phyloP scores from a whole-genome alignment of 2,888 invertebrate species.

The Graphium colonna region DNA sequence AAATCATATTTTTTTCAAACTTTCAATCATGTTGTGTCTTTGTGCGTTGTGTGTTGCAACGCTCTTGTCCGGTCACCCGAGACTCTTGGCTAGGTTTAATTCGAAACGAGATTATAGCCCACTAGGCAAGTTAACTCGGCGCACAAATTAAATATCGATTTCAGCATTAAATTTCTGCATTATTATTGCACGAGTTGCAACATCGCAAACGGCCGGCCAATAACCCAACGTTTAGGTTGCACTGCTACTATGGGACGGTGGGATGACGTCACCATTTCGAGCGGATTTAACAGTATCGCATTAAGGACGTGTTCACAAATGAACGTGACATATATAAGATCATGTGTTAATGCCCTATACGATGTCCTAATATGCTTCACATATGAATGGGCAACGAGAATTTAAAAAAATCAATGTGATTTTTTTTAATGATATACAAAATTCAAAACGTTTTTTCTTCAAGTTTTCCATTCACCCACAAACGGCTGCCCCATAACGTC shows the following conservation, averaged over 20 bases:
- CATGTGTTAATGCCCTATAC: no score
- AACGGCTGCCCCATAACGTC: no score
- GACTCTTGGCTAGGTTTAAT: slow-evolving; percentile 2
- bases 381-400: no score
- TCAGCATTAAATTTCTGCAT: slow-evolving; percentile 16
- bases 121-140: neutral
- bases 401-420: no score
- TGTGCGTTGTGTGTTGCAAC: slow-evolving; percentile 2
- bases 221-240: slow-evolving; percentile 12
- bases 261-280: slow-evolving; percentile 2
- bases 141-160: slow-evolving; percentile 17
- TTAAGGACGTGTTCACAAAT: no score
- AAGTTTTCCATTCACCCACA: no score
- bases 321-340: no score
- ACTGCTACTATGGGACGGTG: slow-evolving; percentile 7
- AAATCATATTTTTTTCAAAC: slow-evolving; percentile 14
- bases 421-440: no score
- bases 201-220: slow-evolving; percentile 3
- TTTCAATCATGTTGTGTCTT: neutral
- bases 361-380: no score
- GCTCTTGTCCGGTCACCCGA: neutral
- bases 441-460: no score
- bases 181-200: slow-evolving; percentile 15
- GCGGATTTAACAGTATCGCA: neutral
- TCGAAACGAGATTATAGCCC: slow-evolving; percentile 5